phyloP scores from a whole-genome alignment of 1,140 invertebrate genomes.

The Ips typographus region DNA sequence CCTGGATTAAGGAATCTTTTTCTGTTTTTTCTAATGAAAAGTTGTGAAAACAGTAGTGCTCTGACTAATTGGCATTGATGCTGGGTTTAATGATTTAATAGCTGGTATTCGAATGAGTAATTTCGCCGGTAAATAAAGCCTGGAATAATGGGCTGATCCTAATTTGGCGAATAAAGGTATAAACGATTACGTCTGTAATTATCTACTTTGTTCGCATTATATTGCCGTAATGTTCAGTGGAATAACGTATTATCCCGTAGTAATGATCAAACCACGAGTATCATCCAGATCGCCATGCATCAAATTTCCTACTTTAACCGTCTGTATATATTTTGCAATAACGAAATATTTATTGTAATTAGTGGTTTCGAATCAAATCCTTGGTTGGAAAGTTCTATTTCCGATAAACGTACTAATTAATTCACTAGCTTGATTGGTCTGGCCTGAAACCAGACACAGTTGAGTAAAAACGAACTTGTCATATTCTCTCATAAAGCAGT shows the following conservation, averaged over 20 bases:
- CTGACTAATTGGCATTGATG: too few relatives aligned
- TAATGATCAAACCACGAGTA: slow-evolving; percentile 18
- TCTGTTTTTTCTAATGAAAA: too few relatives aligned
- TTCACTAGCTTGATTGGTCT: not conserved
- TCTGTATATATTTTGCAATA: slow-evolving; percentile 7
- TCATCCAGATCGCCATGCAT: not conserved
- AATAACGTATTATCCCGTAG: slow-evolving; percentile 15
- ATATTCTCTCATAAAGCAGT: not conserved
- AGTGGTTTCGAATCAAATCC: not conserved
- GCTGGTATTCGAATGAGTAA: too few relatives aligned
- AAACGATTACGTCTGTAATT: slow-evolving; percentile 16
- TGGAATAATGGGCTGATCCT: not conserved
- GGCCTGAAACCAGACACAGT: not conserved
- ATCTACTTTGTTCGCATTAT: slow-evolving; percentile 12
- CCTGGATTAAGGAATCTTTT: too few relatives aligned
- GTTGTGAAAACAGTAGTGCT: too few relatives aligned
- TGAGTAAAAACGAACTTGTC: not conserved
- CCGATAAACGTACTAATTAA: not conserved
- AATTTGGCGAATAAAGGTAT: slow-evolving; percentile 12
- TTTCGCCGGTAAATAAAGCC: too few relatives aligned
- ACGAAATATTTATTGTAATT: slow-evolving; percentile 8
- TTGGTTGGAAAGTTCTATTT: not conserved
- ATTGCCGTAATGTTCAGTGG: not conserved
- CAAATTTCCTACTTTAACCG: slow-evolving; percentile 16
- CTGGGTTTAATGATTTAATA: too few relatives aligned